phyloP scores from a whole-genome alignment of 92 coral and sea anemone genomes.

The Hydrozoanthus gracilis region DNA sequence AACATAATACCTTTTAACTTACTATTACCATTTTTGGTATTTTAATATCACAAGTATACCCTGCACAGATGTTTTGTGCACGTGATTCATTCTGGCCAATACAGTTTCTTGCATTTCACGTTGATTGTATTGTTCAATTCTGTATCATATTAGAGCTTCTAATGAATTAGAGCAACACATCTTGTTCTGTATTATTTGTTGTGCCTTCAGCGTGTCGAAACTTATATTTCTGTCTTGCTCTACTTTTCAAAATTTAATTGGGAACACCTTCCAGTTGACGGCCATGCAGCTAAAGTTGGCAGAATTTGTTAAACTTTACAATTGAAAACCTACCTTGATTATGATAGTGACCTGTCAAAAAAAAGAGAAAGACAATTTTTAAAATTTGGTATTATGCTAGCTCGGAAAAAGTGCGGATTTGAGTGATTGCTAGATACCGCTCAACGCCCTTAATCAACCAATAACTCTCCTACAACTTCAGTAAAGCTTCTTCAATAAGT shows the following conservation, averaged over 20 bases:
- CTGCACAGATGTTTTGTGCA: too few relatives aligned
- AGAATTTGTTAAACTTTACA: neutral
- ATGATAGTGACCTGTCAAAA: slow-evolving; percentile 62
- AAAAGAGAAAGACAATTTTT: neutral
- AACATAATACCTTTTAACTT: too few relatives aligned
- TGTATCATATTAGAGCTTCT: too few relatives aligned
- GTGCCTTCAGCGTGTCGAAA: too few relatives aligned
- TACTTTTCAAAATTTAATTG: neutral
- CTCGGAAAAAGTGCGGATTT: neutral
- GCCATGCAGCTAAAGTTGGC: neutral
- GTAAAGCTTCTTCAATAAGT: neutral
- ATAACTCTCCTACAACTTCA: neutral
- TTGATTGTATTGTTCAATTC: too few relatives aligned
- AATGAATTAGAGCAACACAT: too few relatives aligned
- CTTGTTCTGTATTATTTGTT: too few relatives aligned
- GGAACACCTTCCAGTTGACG: neutral
- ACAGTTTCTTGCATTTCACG: too few relatives aligned
- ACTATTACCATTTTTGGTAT: too few relatives aligned
- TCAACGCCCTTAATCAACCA: neutral
- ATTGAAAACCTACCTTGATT: slow-evolving; percentile 61
- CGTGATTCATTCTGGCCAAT: too few relatives aligned
- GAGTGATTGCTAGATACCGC: neutral
- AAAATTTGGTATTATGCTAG: neutral
- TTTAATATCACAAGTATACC: too few relatives aligned
- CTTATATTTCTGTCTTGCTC: too few relatives aligned